These are phyloP conservation scores for Onychostoma macrolepis DNA, from an alignment of 2,113 vertebrate genomes.

Conservation along the genomic window DNA sequence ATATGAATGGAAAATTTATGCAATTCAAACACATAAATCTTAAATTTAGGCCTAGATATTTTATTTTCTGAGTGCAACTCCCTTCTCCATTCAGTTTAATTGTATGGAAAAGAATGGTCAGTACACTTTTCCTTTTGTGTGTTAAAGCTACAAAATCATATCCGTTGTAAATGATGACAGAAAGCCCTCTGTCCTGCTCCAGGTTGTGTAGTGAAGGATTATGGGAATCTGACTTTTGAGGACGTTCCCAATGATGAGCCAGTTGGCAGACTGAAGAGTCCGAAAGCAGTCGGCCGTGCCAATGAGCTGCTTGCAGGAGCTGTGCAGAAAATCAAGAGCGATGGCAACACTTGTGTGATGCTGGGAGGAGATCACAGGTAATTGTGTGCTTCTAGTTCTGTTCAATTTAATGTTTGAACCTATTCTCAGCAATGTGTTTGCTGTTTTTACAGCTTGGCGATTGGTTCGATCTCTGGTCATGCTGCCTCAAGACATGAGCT, in stretches of 20 bases:
- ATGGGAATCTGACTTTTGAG: slow-evolving; percentile 75
- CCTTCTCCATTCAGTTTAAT: not conserved
- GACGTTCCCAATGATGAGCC: slow-evolving; percentile 58
- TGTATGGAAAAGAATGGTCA: not conserved
- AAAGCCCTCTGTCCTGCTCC: not conserved
- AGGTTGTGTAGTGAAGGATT: slow-evolving; percentile 79
- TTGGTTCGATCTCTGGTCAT: slow-evolving; percentile 79
- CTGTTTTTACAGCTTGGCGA: slow-evolving; percentile 70
- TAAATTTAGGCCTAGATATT: not conserved
- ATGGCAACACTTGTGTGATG: slow-evolving; percentile 70
- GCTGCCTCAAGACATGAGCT: slow-evolving; percentile 61
- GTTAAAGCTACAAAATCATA: not conserved
- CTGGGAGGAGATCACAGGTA: slow-evolving; percentile 82
- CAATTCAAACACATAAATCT: not conserved
- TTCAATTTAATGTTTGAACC: not conserved
- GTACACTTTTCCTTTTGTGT: not conserved
- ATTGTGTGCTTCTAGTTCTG: not conserved
- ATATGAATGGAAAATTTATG: too few species aligned
- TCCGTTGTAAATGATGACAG: not conserved
- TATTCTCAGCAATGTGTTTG: not conserved
- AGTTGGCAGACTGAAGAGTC: slow-evolving; percentile 55
- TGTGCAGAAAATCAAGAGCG: slow-evolving; percentile 66
- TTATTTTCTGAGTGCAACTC: not conserved
- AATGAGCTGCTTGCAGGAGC: slow-evolving; percentile 69
- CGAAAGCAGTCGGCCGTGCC: slow-evolving; percentile 69